Conservation (phyloP, 2,113 vertebrate species). For the Sinocyclocheilus anshuiensis region DNA sequence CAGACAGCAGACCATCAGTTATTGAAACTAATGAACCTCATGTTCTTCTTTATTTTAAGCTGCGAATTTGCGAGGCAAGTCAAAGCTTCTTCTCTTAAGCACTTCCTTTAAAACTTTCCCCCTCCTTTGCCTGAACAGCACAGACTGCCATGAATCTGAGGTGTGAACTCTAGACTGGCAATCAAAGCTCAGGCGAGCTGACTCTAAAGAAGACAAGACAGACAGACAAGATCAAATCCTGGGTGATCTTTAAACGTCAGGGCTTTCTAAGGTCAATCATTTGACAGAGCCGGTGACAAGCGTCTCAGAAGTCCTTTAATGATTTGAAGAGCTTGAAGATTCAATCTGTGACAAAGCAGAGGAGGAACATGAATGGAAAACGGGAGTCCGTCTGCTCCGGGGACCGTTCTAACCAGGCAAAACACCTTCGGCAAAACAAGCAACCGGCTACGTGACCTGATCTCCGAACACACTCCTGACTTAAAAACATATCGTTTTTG, state of each 20-base stretch:
- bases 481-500: slow-evolving; percentile 6
- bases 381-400: slow-evolving; percentile 51
- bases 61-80: not conserved
- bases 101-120: not conserved
- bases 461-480: not conserved
- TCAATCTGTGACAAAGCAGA: slow-evolving; percentile 65
- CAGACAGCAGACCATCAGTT: not conserved
- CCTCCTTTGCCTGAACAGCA: not conserved
- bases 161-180: slow-evolving; percentile 27
- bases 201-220: slow-evolving; percentile 36
- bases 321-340: slow-evolving; percentile 65
- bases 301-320: slow-evolving; percentile 68
- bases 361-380: slow-evolving; percentile 58
- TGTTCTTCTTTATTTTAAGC: not conserved
- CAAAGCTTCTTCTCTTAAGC: not conserved
- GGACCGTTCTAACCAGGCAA: slow-evolving; percentile 55
- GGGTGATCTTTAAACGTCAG: slow-evolving; percentile 40
- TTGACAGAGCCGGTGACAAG: slow-evolving; percentile 64
- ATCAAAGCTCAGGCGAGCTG: slow-evolving; percentile 18
- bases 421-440: slow-evolving; percentile 53
- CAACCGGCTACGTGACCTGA: slow-evolving; percentile 49
- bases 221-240: slow-evolving; percentile 39
- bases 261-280: slow-evolving; percentile 53
- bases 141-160: not conserved
- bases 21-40: not conserved